Evolutionary conservation across 1,140 invertebrate species (phyloP).

Genomic region (Papilio helenus): DNA sequence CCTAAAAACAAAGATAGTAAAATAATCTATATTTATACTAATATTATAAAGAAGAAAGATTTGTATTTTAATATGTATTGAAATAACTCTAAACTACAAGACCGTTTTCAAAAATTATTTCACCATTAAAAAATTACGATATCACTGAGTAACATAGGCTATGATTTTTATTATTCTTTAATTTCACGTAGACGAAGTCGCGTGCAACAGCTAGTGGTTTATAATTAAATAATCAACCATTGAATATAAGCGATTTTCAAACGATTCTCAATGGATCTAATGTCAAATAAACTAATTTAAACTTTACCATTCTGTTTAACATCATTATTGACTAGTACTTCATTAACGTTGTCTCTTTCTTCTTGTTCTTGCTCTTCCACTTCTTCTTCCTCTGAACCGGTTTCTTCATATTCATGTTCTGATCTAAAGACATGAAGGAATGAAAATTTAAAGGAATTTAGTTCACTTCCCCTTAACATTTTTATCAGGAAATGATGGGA

Average conservation of each 20-base stretch:
- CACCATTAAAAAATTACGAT: no score
- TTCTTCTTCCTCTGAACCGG: constrained; percentile 89
- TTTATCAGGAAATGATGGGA: no score
- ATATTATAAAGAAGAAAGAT: no score
- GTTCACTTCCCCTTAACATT: neutral
- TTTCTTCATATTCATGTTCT: constrained; percentile 87
- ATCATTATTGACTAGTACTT: constrained; percentile 59
- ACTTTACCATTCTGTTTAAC: constrained; percentile 73
- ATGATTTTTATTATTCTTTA: no score
- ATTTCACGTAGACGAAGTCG: no score
- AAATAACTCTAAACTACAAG: no score
- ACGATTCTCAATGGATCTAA: neutral
- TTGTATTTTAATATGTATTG: no score
- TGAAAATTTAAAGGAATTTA: neutral
- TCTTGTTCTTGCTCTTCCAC: constrained; percentile 87
- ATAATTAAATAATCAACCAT: no score
- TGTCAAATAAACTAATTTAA: neutral
- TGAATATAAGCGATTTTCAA: neutral
- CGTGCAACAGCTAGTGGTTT: no score
- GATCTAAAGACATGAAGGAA: constrained; percentile 77
- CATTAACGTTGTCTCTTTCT: constrained; percentile 86
- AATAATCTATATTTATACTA: no score
- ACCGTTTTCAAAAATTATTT: no score
- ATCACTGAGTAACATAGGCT: no score
- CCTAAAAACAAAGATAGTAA: constrained; percentile 47